Percentiles rank a stretch among this genome's conserved stretches.
Evolutionary conservation across 2,888 invertebrate species (phyloP).

Genomic region (Synergus umbraculus): DNA sequence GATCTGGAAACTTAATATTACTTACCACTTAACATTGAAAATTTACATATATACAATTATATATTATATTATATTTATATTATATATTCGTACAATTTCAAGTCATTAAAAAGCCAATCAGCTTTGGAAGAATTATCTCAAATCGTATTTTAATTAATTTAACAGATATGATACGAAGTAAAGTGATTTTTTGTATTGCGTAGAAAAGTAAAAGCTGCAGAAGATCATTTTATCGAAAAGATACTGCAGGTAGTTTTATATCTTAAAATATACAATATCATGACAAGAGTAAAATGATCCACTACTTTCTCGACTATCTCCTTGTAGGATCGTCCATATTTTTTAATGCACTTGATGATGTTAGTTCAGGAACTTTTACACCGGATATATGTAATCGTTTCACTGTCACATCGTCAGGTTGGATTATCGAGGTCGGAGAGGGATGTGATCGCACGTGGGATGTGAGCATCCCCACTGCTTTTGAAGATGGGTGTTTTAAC

Average conservation of each 20-base stretch:
- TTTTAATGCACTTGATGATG: not conserved
- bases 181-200: no score
- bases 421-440: not conserved
- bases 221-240: not conserved
- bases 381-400: slow-evolving; percentile 4
- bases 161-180: no score
- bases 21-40: no score
- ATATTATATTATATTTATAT: no score
- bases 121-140: no score
- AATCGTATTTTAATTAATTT: no score
- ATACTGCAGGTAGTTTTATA: not conserved
- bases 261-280: not conserved
- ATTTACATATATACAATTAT: no score
- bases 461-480: slow-evolving; percentile 45
- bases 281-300: not conserved
- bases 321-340: not conserved
- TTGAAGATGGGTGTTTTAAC: slow-evolving; percentile 57
- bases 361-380: not conserved
- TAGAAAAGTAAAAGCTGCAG: not conserved
- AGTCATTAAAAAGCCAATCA: no score
- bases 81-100: no score
- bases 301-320: not conserved
- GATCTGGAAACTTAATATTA: no score
- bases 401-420: not conserved
- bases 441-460: not conserved